phyloP scores from a whole-genome alignment of 2,113 vertebrate genomes.

The Enhydra lutris region DNA sequence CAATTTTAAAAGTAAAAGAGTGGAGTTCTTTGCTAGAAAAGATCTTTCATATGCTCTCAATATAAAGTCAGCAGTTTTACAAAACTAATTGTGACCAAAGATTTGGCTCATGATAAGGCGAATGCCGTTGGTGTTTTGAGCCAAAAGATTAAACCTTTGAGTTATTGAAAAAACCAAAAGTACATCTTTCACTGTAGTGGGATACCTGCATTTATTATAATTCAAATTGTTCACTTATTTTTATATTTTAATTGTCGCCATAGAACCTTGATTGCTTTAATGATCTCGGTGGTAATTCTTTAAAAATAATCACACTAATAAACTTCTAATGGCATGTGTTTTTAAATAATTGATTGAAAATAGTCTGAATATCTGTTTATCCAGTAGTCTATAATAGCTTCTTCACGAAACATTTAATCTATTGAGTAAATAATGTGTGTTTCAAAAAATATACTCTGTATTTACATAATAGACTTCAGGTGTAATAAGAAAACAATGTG shows the following conservation, averaged over 20 bases:
- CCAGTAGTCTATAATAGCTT: constrained; percentile 41
- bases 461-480: constrained; percentile 49
- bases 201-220: constrained; percentile 32
- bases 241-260: constrained; percentile 65
- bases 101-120: not conserved
- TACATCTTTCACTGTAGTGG: not conserved
- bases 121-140: not conserved
- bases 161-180: not conserved
- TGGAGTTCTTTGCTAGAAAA: not conserved
- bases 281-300: constrained; percentile 48
- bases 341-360: constrained; percentile 69
- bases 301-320: constrained; percentile 71
- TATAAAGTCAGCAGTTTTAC: not conserved
- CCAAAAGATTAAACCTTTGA: not conserved
- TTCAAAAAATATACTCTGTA: constrained; percentile 36
- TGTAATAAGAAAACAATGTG: constrained; percentile 62
- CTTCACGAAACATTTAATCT: constrained; percentile 52
- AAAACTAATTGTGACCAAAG: not conserved
- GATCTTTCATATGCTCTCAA: not conserved
- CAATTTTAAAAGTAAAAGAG: constrained; percentile 24
- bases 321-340: constrained; percentile 49
- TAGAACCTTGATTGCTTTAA: constrained; percentile 64
- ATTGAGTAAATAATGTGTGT: constrained; percentile 46
- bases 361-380: constrained; percentile 48
- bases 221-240: constrained; percentile 62